Evolutionary conservation across 2,113 vertebrate genomes (phyloP).

Genomic region (Engraulis encrasicolus): DNA sequence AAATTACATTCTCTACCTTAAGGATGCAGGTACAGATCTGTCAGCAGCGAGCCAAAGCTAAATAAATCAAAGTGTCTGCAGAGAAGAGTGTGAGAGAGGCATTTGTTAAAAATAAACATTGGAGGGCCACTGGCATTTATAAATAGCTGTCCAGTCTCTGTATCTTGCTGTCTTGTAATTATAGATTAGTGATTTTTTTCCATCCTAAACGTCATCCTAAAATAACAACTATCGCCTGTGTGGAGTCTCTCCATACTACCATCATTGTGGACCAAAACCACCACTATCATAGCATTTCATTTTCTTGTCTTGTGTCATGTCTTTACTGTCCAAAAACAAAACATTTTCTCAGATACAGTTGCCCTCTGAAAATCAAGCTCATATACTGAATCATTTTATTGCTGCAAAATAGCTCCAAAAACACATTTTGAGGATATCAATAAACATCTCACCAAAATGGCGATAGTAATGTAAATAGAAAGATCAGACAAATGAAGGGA

Average conservation of each 20-base stretch:
- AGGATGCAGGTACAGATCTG: neutral
- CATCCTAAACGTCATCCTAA: neutral
- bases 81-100: neutral
- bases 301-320: neutral
- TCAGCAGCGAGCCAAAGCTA: neutral
- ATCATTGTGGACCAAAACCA: neutral
- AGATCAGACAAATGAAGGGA: neutral
- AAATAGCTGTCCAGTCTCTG: neutral
- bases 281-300: neutral
- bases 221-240: neutral
- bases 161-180: neutral
- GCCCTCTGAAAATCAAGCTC: no score
- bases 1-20: no score
- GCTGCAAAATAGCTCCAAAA: neutral
- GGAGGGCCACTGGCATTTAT: neutral
- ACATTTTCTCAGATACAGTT: no score
- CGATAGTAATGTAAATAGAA: no score
- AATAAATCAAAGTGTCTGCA: conserved; percentile 11
- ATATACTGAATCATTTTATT: no score
- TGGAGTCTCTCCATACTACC: neutral
- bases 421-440: neutral
- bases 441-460: no score
- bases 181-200: neutral
- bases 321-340: neutral
- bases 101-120: neutral